Percentiles rank a stretch among this genome's conserved stretches.
Evolutionary conservation across 2,797 vertebrate genomes (phyloP).

Genomic region (Helicolenus hilgendorfi): DNA sequence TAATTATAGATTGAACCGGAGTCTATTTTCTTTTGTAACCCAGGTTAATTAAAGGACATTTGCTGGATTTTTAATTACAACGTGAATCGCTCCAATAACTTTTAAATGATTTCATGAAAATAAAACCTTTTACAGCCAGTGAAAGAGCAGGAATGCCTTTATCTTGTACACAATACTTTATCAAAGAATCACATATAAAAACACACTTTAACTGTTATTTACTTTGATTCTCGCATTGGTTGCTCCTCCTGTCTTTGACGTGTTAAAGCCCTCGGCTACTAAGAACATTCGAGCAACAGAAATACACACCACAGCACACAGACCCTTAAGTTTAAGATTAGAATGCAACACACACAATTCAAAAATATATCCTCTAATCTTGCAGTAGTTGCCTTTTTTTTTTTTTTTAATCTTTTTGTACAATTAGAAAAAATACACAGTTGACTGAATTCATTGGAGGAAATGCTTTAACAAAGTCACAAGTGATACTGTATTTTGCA

Average conservation of each 20-base stretch:
- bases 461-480: slow-evolving; percentile 70
- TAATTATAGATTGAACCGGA: slow-evolving; percentile 64
- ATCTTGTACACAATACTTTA: slow-evolving; percentile 88
- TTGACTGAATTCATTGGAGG: slow-evolving; percentile 55
- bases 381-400: slow-evolving; percentile 57
- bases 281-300: slow-evolving; percentile 80
- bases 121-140: slow-evolving; percentile 45
- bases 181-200: slow-evolving; percentile 90
- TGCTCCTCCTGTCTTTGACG: slow-evolving; percentile 42
- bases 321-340: slow-evolving; percentile 77
- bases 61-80: slow-evolving; percentile 73
- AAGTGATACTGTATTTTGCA: slow-evolving; percentile 64
- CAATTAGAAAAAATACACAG: slow-evolving; percentile 84
- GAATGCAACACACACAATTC: slow-evolving; percentile 84
- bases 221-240: slow-evolving; percentile 47
- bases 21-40: slow-evolving; percentile 65
- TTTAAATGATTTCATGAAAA: slow-evolving; percentile 56
- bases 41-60: slow-evolving; percentile 74
- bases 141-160: slow-evolving; percentile 71
- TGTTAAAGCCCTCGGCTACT: slow-evolving; percentile 69
- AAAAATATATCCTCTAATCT: slow-evolving; percentile 87
- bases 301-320: slow-evolving; percentile 83
- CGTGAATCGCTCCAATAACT: slow-evolving; percentile 51
- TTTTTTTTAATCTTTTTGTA: slow-evolving; percentile 59
- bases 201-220: slow-evolving; percentile 66